A percentile compares a stretch with the other conserved stretches of the same genome.
Evolutionary conservation across 2,113 vertebrate genomes (phyloP).

Genomic region (Osmerus mordax): DNA sequence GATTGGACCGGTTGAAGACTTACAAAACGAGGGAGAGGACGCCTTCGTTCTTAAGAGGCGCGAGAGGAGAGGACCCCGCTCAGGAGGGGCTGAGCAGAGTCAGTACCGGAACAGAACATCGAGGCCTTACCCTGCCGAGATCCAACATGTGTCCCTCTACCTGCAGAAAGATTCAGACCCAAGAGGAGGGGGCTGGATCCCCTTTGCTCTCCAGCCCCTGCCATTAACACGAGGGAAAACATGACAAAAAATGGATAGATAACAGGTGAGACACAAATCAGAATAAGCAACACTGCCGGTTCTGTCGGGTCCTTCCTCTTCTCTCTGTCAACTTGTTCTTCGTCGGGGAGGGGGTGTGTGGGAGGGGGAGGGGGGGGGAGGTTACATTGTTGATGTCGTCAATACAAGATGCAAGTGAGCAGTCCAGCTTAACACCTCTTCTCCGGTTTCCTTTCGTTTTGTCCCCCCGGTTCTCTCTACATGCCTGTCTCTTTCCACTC

Average conservation of each 20-base stretch:
- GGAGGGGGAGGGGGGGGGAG: conserved; percentile 17
- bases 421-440: conserved; percentile 58
- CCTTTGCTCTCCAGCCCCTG: conserved; percentile 27
- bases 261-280: conserved; percentile 70
- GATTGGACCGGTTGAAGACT: conserved; percentile 30
- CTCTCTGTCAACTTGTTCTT: conserved; percentile 47
- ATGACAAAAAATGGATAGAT: conserved; percentile 64
- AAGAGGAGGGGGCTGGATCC: conserved; percentile 37
- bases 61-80: conserved; percentile 40
- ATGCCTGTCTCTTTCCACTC: conserved; percentile 51
- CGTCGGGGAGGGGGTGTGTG: conserved; percentile 19
- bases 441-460: conserved; percentile 36
- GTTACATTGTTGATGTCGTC: conserved; percentile 63
- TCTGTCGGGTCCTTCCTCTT: conserved; percentile 61
- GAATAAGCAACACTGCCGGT: conserved; percentile 79
- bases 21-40: conserved; percentile 25
- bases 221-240: conserved; percentile 56
- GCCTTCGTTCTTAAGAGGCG: conserved; percentile 50
- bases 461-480: conserved; percentile 37
- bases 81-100: conserved; percentile 51
- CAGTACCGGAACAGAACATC: conserved; percentile 63
- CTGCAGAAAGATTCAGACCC: conserved; percentile 56
- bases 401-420: conserved; percentile 68
- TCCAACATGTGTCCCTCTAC: conserved; percentile 54
- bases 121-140: conserved; percentile 60